Evolutionary conservation across 2,888 invertebrate genomes (phyloP), one percentile per base, ranked within the genome.

Genomic region (Parasteatoda lunata): DNA sequence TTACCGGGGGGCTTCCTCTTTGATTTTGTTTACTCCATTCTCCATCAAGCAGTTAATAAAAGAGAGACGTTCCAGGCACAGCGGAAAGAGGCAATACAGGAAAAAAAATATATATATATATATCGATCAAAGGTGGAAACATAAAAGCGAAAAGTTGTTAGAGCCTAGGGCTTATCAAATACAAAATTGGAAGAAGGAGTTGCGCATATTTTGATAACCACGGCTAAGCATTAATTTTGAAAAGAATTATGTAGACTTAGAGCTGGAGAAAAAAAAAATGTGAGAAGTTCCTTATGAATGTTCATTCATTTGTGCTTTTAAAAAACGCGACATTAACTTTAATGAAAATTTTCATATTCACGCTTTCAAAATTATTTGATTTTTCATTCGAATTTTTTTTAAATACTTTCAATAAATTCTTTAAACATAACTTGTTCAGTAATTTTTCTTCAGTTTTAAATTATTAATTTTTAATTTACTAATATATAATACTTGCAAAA

Each of bases 81-180:
- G 59, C 7, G 9, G 59, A 59, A 59, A 2, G 59, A 9, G 59
- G 8, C 59, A n/a, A 59, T 30, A 30, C 30, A 59, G 59, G 4
- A n/a, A 59, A 59, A 59, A 59, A 59, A 30, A 30, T 30, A 30
- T 30, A 30, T 30, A 2, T 30, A 2, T 30, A 30, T 30, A 2
- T n/a, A n/a, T 59, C 9, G n/a, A 9, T 59, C 59, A 59, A 59
- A 59, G 11, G 59, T 13, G 59, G 9, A 59, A 59, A 59, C 59
- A 59, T 59, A 59, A 59, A 59, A 77, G 70, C 78, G 78, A 59
- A 70, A 78, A 78, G 78, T 78, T 78, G 78, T 78, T 70, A 70
- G 59, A 48, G 78, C 78, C 78, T 47, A n/a, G 48, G 78, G 78
- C 59, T 78, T 78, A 78, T 70, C 70, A 78, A 78, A 78, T 78